Base-by-base conservation (phyloP, 2,113 vertebrate species). In the Dromas ardeola region DNA sequence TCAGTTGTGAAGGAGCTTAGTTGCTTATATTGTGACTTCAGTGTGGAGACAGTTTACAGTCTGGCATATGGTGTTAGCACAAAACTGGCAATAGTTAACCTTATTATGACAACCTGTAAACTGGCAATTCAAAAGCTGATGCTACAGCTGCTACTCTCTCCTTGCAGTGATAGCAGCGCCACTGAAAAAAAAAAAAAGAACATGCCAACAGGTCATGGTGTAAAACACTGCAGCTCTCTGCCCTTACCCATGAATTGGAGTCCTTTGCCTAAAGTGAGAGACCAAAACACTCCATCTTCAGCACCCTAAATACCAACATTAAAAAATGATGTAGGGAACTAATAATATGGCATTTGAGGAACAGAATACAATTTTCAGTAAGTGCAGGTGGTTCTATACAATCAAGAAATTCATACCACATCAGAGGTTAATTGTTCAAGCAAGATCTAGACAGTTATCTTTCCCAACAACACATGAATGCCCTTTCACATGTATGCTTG, bases 51-150 rank as follows among this genome's bases (percentile, higher is more conserved):
- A 82, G 70, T 94, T 97, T 96, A 72, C 93, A 95, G 70, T 89
- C 77, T 96, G 70, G 61, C 96, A 97, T 96, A 97, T 95, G 95
- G 95, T 88, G 95, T 95, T 94, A 93, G 16, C 62, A 40, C 89
- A 85, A 90, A 94, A 94, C 85, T 95, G 91, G 95, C 92, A 90
- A 85, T 93, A 90, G 90, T 94, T 97, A 95, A 96, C 96, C 95
- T 97, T 91, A 90, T 43, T 65, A 85, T 96, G 95, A 96, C 95
- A 97, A 85, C 92, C 95, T 93, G 93, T 94, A 96, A 97, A 96
- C 53, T 96, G 81, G 78, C 69, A 95, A 87, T 88, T 95, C 66
- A 61, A 52, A 91, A 96, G 43, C 90, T 95, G 91, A 49, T 93
- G 81, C 91, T 69, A 36, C 47, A 87, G 73, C 49, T 1, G 4